Base-by-base conservation (phyloP, 2,113 vertebrate genomes). In the Hoplias malabaricus region DNA sequence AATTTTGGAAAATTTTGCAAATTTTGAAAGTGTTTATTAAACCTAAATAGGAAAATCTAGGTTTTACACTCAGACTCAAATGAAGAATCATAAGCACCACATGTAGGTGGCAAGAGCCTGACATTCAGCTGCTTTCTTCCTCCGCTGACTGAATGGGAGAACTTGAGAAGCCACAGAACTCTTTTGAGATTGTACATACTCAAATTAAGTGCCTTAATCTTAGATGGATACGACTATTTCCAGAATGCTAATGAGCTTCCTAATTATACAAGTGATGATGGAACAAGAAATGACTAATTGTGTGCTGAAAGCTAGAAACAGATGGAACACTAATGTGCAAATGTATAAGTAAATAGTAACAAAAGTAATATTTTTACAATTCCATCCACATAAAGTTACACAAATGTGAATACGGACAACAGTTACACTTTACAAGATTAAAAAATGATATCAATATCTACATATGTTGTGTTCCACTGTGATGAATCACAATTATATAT, bases 101-200 rank as follows among this genome's bases (percentile, higher is more conserved):
- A 82, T 78, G 84, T 82, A 80, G 79, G 80, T 81, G 86, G 87
- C 86, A 90, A 86, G 88, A 74, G 79, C 56, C 5, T 69, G 84
- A 27, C 16, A n/a, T 75, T 88, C 91, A 91, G 90, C 92, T 92
- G 91, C 91, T 84, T 43, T 83, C 71, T 63, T 83, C 86, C 87
- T 42, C 80, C 85, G 85, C 83, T 91, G 87, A 91, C 87, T 90
- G 87, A 87, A 84, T 78, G 66, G 34, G 85, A 90, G 87, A 92
- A 89, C 75, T 85, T 86, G 87, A 91, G 90, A 82, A 54, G 83
- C 67, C 65, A 69, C 57, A 76, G 78, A 31, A 69, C 70, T 62
- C 16, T 34, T 63, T 36, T 36, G 5, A 36, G 14, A 10, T n/a
- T n/a, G 16, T n/a, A n/a, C 21, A 63, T 63, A 11, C 8, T 63